Base-by-base conservation (phyloP, 2,113 vertebrate species). In the Pelusios castaneus region DNA sequence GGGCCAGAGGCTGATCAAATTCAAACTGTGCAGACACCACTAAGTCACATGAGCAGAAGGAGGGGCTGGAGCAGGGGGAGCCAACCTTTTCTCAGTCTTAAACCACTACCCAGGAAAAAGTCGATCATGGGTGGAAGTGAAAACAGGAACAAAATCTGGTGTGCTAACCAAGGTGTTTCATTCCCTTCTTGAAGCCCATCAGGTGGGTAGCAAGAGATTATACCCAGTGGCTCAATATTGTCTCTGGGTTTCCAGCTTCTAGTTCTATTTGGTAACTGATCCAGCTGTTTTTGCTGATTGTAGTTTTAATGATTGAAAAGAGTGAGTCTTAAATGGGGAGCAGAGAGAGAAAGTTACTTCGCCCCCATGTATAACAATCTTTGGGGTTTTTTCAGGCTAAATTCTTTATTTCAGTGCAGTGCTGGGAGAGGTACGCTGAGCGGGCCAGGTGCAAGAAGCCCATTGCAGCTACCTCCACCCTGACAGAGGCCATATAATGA, bases 1-100 rank as follows among this genome's bases (percentile, higher is more conserved):
- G 16, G 47, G 29, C 89, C 34, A 84, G 5, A 27, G 38, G 9
- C 45, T 21, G 82, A 21, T 21, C 80, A 86, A 73, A 89, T 93
- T 88, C 89, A 14, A 67, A 82, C 2, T 83, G 0, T 58, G 56
- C 82, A 4, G 60, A 51, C 73, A 91, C 93, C 3, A 87, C 80
- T 84, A 84, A 38, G 92, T 96, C 96, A 97, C 96, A 83, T 94
- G 96, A 63, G 76, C 80, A 63, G 63, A 67, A 82, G 85, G 78
- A 89, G 94, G 95, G 90, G 95, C 84, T 43, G 87, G 84, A 63
- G 73, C 27, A 60, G 19, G 38, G 80, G 27, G 77, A 8, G 73
- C 0, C 0, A 1, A 34, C 24, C 41, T 49, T 63, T 77, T 77
- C 88, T 93, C 1, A 2, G 54, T 87, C 82, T 87, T 31, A 9